These are phyloP conservation scores for Siphamia tubifer DNA, from an alignment of 2,113 vertebrate genomes.

Conservation along the genomic window DNA sequence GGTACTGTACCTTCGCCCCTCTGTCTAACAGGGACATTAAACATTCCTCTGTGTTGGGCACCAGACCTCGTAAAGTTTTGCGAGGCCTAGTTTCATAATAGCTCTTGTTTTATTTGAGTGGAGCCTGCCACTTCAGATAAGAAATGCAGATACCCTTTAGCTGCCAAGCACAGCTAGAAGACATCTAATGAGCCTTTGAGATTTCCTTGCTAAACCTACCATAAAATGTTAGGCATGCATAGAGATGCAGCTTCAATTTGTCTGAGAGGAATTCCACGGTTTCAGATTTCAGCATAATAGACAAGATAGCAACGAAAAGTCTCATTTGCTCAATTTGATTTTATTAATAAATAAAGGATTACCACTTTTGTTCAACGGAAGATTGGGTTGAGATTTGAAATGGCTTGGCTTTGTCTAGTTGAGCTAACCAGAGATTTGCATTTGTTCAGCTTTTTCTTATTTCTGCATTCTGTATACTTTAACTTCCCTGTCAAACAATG, in stretches of 20 bases:
- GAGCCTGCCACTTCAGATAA: slow-evolving; percentile 68
- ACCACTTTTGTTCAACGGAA: slow-evolving; percentile 62
- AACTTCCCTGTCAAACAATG: slow-evolving; percentile 58
- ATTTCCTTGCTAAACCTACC: slow-evolving; percentile 77
- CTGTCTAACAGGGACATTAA: slow-evolving; percentile 55
- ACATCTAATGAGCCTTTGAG: slow-evolving; percentile 82
- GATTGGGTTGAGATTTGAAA: slow-evolving; percentile 68
- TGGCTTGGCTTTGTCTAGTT: slow-evolving; percentile 57
- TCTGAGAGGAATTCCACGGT: slow-evolving; percentile 57
- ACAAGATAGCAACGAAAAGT: slow-evolving; percentile 51
- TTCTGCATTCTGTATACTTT: slow-evolving; percentile 51
- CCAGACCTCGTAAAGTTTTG: slow-evolving; percentile 70
- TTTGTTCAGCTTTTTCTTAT: slow-evolving; percentile 46
- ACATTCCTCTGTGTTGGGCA: slow-evolving; percentile 58
- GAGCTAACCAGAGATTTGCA: slow-evolving; percentile 71
- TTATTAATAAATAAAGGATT: slow-evolving; percentile 84
- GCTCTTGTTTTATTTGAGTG: slow-evolving; percentile 73
- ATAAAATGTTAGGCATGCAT: slow-evolving; percentile 68
- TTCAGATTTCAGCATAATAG: slow-evolving; percentile 68
- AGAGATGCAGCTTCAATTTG: slow-evolving; percentile 63
- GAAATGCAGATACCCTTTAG: slow-evolving; percentile 79
- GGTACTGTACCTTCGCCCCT: slow-evolving; percentile 46
- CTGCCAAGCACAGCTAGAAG: slow-evolving; percentile 61
- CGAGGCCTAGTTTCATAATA: slow-evolving; percentile 67
- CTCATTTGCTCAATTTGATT: slow-evolving; percentile 73